Conservation (phyloP, 2,888 invertebrate genomes). For the Erynnis tages region DNA sequence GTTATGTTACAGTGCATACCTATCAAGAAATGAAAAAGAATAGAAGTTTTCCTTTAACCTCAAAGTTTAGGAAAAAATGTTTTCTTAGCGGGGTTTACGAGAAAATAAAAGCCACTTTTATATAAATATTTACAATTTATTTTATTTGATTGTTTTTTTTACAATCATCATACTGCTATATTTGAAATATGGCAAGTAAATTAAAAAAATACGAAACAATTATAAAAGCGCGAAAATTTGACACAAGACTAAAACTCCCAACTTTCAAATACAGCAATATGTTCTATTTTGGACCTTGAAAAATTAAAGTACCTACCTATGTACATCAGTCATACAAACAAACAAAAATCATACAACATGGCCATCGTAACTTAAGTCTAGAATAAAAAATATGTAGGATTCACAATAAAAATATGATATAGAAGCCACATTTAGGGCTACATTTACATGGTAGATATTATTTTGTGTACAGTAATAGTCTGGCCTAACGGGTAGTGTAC, state of each 20-base stretch:
- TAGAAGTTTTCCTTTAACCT: too few relatives aligned
- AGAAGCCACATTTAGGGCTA: too few relatives aligned
- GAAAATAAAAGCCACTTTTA: constrained; percentile 50
- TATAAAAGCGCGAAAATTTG: constrained; percentile 30
- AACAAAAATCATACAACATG: constrained; percentile 30
- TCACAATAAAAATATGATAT: background rate
- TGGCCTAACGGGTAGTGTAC: too few relatives aligned
- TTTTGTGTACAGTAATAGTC: too few relatives aligned
- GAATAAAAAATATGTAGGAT: background rate
- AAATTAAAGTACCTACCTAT: constrained; percentile 35
- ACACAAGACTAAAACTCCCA: constrained; percentile 30
- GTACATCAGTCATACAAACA: constrained; percentile 46
- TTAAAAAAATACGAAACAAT: constrained; percentile 29
- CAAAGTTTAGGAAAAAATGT: background rate
- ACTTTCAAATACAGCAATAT: constrained; percentile 42
- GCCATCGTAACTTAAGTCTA: constrained; percentile 23
- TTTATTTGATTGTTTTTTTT: constrained; percentile 45
- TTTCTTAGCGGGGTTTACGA: too few relatives aligned
- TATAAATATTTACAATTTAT: constrained; percentile 75
- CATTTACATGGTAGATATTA: too few relatives aligned
- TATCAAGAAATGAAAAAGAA: too few relatives aligned
- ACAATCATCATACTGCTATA: constrained; percentile 41
- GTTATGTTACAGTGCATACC: too few relatives aligned
- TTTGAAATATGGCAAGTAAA: constrained; percentile 30
- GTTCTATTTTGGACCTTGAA: constrained; percentile 31